Percentiles rank a stretch among this genome's conserved stretches.
phyloP scores from a whole-genome alignment of 2,797 vertebrate species.

The Amblyopsis hoosieri region DNA sequence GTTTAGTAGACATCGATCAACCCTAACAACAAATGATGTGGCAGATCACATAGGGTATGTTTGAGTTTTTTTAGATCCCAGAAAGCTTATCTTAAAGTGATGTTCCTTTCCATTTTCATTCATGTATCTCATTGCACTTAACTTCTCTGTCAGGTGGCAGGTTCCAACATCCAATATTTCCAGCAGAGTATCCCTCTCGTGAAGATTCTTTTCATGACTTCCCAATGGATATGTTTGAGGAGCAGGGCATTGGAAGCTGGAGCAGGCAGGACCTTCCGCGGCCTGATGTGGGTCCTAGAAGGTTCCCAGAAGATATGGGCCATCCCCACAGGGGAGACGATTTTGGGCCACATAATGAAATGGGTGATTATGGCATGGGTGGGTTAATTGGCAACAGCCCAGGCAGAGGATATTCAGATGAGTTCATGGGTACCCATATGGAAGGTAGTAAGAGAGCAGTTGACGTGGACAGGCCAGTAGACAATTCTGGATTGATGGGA shows the following conservation, averaged over 20 bases:
- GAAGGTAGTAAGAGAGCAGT: conserved; percentile 27
- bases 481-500: conserved; percentile 60
- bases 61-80: conserved; percentile 50
- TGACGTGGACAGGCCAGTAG: conserved; percentile 22
- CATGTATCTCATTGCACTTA: neutral
- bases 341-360: conserved; percentile 47
- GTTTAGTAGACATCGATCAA: too few species aligned
- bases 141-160: conserved; percentile 49
- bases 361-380: conserved; percentile 45
- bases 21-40: too few species aligned
- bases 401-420: conserved; percentile 52
- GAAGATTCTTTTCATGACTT: conserved; percentile 54
- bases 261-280: conserved; percentile 39
- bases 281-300: conserved; percentile 47
- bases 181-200: conserved; percentile 58
- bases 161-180: conserved; percentile 55
- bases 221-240: conserved; percentile 46
- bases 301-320: conserved; percentile 52
- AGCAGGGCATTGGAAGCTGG: conserved; percentile 52
- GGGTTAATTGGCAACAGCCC: conserved; percentile 38
- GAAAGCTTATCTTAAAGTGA: neutral
- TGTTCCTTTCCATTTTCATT: neutral
- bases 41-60: conserved; percentile 13
- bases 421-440: conserved; percentile 47
- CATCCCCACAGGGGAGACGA: conserved; percentile 24